Base-by-base conservation (phyloP, 1,140 invertebrate genomes). In the Dermatophagoides farinae region DNA sequence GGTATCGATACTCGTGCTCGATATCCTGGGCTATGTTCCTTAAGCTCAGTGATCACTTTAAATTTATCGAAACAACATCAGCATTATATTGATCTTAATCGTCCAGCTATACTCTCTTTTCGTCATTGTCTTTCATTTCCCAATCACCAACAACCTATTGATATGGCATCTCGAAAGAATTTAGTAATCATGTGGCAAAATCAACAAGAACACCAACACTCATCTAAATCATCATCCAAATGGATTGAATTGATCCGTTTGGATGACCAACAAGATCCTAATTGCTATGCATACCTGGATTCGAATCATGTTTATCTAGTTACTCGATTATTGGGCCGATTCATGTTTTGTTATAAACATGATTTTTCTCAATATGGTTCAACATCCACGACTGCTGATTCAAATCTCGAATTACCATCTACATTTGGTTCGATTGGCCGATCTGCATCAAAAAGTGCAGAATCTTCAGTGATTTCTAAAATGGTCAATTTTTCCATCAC, bases 401-500 rank as follows among this genome's bases (percentile, higher is more conserved):
- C 23, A 55, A 44, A 2, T 5, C 14, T 39, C 6, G 12, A n/a
- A 55, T 14, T 11, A 16, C n/a, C 51, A 39, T 22, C 25, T 31
- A 10, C n/a, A 25, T 22, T 53, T 14, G 43, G 25, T 51, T 20
- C 25, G 14, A 16, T 40, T 23, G 12, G 11, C 38, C 23, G 22
- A 4, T 47, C 23, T 5, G 23, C n/a, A 20, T 5, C 51, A 11
- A 25, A 22, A 31, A 31, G 8, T 31, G 31, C 8, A 31, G 31
- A 31, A 31, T 31, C 18, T 5, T 51, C 22, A 22, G 22, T 12
- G 16, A 38, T 57, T 4, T 18, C 20, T 5, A 58, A 58, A 49
- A 22, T 58, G 57, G 16, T 58, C 18, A 58, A 58, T 22, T 58
- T 58, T 49, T 58, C 57, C 2, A 20, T 58, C 47, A n/a, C 57